phyloP scores from a whole-genome alignment of 1,140 invertebrate species.

The Cephus cinctus region DNA sequence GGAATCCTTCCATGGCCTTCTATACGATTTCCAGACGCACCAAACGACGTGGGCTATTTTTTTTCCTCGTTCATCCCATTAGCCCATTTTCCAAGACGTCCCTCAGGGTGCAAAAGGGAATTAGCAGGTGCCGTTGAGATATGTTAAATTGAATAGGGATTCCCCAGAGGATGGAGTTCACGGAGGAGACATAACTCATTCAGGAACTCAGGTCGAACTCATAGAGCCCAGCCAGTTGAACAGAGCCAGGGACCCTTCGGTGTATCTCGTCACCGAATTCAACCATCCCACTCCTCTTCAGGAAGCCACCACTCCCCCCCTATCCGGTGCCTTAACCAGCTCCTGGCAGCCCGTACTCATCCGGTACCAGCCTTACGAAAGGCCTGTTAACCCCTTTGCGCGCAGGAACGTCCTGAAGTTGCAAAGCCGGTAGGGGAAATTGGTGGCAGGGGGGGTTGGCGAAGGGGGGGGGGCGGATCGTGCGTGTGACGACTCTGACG shows the following conservation, averaged over 20 bases:
- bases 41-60: not conserved
- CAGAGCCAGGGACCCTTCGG: not conserved
- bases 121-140: slow-evolving; percentile 14
- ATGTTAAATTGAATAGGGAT: slow-evolving; percentile 34
- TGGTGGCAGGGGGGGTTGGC: no score
- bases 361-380: slow-evolving; percentile 1
- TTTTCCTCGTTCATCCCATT: no score
- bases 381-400: slow-evolving; percentile 8
- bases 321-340: not conserved
- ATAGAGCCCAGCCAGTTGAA: slow-evolving; percentile 15
- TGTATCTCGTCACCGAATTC: not conserved
- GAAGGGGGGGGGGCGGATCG: not conserved
- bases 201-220: slow-evolving; percentile 22
- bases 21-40: not conserved
- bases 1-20: not conserved
- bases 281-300: slow-evolving; percentile 9
- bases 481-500: slow-evolving; percentile 25
- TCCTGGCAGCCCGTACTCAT: not conserved
- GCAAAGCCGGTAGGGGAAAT: no score
- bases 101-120: slow-evolving; percentile 6
- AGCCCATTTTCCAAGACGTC: not conserved
- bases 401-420: slow-evolving; percentile 11
- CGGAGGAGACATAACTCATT: slow-evolving; percentile 27
- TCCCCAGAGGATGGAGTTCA: slow-evolving; percentile 26
- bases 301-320: slow-evolving; percentile 4